A percentile compares a stretch with the other conserved stretches of the same genome.
Evolutionary conservation across 2,113 vertebrate species (phyloP).

Genomic region (Vidua macroura): DNA sequence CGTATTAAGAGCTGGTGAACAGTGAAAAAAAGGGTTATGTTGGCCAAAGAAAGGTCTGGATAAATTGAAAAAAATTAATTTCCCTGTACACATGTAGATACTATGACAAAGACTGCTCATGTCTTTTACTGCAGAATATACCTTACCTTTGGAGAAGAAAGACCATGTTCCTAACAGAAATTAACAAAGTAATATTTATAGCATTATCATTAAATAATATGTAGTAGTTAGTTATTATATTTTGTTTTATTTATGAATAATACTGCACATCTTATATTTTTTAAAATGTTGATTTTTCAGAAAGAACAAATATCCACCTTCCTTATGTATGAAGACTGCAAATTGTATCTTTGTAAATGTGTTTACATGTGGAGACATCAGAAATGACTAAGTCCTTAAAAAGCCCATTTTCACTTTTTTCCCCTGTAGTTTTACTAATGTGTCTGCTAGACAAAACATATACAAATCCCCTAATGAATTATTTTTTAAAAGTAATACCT

Average conservation of each 20-base stretch:
- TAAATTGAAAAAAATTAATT: not conserved
- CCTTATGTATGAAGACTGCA: not conserved
- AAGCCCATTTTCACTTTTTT: not conserved
- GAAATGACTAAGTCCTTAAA: not conserved
- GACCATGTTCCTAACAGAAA: not conserved
- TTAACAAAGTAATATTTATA: not conserved
- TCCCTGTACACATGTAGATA: not conserved
- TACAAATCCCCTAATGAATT: accelerated
- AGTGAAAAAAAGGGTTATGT: not conserved
- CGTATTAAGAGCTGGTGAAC: not conserved
- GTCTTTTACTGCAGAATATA: not conserved
- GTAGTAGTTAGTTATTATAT: not conserved
- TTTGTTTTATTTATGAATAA: not conserved
- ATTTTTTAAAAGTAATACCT: not conserved
- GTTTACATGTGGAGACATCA: not conserved
- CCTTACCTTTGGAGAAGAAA: not conserved
- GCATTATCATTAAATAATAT: not conserved
- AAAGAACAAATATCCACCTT: not conserved
- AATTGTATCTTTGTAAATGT: not conserved
- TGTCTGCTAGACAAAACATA: not conserved
- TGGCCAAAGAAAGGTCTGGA: not conserved
- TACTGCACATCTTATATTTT: not conserved
- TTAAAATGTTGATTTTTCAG: not conserved
- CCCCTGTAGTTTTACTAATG: not conserved
- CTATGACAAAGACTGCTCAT: not conserved